These are phyloP conservation scores for Rhombomys opimus DNA, from an alignment of 2,113 vertebrate species.

Conservation along the genomic window DNA sequence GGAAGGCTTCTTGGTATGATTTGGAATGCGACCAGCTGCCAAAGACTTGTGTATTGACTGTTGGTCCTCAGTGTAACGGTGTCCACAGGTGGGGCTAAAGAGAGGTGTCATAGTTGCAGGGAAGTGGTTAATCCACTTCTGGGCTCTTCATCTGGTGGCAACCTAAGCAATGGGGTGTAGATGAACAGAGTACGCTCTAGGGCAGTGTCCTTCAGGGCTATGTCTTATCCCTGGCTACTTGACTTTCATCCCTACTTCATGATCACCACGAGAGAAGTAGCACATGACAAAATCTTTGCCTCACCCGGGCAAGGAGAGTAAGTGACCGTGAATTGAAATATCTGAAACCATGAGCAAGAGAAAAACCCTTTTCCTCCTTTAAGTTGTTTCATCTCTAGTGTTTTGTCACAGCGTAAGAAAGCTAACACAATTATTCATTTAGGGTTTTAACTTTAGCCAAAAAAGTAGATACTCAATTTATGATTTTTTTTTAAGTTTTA, in stretches of 20 bases:
- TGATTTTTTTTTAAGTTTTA: constrained; percentile 38
- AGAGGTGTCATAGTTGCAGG: too few relatives aligned
- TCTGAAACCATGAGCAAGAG: not conserved
- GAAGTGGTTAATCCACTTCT: not conserved
- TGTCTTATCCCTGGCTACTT: not conserved
- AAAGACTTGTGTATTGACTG: not conserved
- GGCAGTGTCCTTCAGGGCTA: not conserved
- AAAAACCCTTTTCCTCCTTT: not conserved
- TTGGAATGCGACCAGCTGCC: not conserved
- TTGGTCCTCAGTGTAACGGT: too few relatives aligned
- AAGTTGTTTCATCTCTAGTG: not conserved
- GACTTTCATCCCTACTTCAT: not conserved
- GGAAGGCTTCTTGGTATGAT: not conserved
- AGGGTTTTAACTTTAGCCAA: not conserved
- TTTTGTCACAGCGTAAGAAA: not conserved
- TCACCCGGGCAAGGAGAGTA: not conserved
- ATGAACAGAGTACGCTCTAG: not conserved
- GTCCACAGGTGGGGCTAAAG: not conserved
- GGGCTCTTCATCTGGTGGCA: not conserved
- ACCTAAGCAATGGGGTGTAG: not conserved
- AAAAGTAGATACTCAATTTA: not conserved
- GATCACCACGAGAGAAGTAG: not conserved
- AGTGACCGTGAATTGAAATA: not conserved
- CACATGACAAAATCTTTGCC: not conserved
- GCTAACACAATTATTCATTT: constrained; percentile 5